phyloP scores from a whole-genome alignment of 2,113 vertebrate genomes.

The Ardeotis arabs region DNA sequence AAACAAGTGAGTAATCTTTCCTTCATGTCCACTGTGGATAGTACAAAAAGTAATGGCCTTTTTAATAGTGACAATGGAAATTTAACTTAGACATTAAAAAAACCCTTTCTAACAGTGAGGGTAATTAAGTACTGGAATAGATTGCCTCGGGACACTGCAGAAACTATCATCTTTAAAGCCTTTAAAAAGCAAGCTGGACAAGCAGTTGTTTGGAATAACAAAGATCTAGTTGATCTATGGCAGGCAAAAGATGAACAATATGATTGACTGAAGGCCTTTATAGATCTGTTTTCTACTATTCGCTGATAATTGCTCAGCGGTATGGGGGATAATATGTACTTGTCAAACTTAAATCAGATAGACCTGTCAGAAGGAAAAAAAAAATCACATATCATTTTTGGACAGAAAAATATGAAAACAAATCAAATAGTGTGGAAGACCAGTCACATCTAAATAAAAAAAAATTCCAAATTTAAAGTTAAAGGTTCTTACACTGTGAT shows the following conservation, averaged over 20 bases:
- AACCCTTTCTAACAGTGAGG: not conserved
- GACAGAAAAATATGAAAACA: not conserved
- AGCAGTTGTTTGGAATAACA: not conserved
- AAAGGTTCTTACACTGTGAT: not conserved
- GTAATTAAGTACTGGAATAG: conserved; percentile 8
- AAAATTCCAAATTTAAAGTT: not conserved
- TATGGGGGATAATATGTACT: not conserved
- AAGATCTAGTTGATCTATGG: not conserved
- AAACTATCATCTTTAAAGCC: not conserved
- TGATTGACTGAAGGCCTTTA: not conserved
- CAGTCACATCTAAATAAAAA: not conserved
- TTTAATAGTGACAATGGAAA: conserved; percentile 16
- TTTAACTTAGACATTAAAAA: not conserved
- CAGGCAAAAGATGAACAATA: not conserved
- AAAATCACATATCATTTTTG: not conserved
- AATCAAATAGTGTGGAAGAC: not conserved
- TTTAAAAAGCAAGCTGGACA: conserved; percentile 26
- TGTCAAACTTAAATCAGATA: not conserved
- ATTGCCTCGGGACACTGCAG: not conserved
- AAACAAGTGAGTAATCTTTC: not conserved
- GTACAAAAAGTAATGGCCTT: not conserved
- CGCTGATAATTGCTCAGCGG: not conserved
- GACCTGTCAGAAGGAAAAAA: not conserved
- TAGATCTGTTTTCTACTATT: not conserved
- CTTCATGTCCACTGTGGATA: not conserved